A percentile compares a stretch with the other conserved stretches of the same genome.
Conservation (phyloP, 2,888 invertebrate genomes). For the Cheilosia vernalis region DNA sequence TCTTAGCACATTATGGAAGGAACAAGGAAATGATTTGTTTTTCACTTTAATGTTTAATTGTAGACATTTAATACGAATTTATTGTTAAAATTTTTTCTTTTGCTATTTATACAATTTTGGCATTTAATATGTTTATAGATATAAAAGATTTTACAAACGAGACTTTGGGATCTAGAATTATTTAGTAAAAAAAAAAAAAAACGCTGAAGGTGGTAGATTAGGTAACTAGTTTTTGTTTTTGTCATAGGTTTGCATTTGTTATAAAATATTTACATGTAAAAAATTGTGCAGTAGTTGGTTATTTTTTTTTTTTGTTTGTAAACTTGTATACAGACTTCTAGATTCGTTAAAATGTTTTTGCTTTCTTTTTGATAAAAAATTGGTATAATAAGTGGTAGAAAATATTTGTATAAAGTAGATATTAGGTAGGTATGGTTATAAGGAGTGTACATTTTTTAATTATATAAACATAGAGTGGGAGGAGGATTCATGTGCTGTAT, state of each 20-base stretch:
- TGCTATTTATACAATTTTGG: constrained; percentile 57
- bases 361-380: constrained; percentile 22
- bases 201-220: constrained; percentile 18
- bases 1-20: constrained; percentile 71
- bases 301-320: constrained; percentile 17
- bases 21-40: constrained; percentile 64
- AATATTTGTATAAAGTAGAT: constrained; percentile 61
- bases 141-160: constrained; percentile 37
- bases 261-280: constrained; percentile 50
- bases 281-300: constrained; percentile 46
- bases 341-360: constrained; percentile 30
- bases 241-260: not conserved
- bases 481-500: too few relatives aligned
- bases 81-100: constrained; percentile 36
- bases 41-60: constrained; percentile 10
- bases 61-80: constrained; percentile 53
- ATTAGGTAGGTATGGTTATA: constrained; percentile 70
- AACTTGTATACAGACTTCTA: constrained; percentile 39
- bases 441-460: constrained; percentile 25
- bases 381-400: constrained; percentile 53
- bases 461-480: not conserved
- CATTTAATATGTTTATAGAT: constrained; percentile 42
- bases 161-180: constrained; percentile 35
- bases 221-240: constrained; percentile 8
- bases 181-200: constrained; percentile 20